Percentiles rank a stretch among this genome's conserved stretches.
These are phyloP conservation scores for Todus mexicanus DNA, from an alignment of 2,797 vertebrate genomes.

Conservation along the genomic window DNA sequence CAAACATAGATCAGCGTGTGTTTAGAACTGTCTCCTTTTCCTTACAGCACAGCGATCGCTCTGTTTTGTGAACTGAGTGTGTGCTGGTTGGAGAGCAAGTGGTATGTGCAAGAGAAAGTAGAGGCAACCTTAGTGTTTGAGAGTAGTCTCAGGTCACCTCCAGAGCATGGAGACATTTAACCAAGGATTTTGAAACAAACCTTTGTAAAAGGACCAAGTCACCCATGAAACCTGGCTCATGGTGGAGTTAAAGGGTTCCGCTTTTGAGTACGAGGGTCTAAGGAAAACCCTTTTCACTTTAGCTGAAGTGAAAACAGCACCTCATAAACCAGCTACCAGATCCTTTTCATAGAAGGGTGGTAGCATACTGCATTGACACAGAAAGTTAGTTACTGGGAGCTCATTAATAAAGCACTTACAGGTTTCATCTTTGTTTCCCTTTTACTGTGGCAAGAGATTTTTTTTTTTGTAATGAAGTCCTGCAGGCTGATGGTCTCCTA, in stretches of 20 bases:
- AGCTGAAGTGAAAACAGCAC: background rate
- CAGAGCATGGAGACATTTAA: background rate
- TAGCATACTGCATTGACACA: background rate
- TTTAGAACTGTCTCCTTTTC: background rate
- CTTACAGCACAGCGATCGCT: background rate
- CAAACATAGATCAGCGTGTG: background rate
- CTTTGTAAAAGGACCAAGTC: background rate
- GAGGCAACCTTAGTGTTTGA: background rate
- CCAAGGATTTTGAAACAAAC: background rate
- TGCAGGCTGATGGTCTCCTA: background rate
- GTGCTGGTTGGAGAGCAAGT: background rate
- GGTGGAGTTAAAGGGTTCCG: background rate
- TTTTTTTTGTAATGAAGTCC: background rate
- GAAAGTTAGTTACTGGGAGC: background rate
- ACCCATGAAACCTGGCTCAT: background rate
- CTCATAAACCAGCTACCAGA: background rate
- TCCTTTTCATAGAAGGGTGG: background rate
- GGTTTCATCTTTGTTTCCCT: background rate
- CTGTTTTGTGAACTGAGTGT: background rate
- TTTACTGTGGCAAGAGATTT: background rate
- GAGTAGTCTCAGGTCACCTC: background rate
- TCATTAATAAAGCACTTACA: background rate
- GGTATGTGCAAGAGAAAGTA: background rate
- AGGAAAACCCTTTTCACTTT: background rate
- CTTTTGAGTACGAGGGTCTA: background rate